These are phyloP conservation scores for Notamacropus eugenii DNA, from an alignment of 2,797 vertebrate genomes.

Conservation along the genomic window DNA sequence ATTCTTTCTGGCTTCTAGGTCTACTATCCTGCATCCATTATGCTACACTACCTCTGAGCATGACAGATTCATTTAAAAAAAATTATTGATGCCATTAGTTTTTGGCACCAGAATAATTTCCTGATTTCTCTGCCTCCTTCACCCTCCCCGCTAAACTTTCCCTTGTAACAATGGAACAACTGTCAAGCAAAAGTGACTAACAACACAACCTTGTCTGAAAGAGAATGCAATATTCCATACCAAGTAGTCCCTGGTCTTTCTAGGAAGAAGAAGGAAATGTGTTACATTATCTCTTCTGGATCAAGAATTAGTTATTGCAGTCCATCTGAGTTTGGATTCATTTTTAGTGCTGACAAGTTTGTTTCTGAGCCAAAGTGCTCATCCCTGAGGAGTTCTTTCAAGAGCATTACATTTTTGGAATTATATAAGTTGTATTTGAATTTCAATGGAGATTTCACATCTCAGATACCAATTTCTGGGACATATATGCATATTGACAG, in stretches of 20 bases:
- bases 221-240: neutral
- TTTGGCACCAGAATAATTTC: neutral
- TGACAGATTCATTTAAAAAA: neutral
- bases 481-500: neutral
- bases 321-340: neutral
- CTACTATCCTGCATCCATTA: neutral
- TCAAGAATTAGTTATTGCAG: neutral
- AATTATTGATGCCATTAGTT: neutral
- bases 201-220: neutral
- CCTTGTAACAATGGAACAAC: neutral
- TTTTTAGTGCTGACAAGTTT: neutral
- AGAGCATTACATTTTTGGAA: conserved; percentile 42
- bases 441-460: conserved; percentile 27
- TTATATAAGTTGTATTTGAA: neutral
- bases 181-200: neutral
- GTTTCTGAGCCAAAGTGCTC: conserved; percentile 33
- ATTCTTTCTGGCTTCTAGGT: neutral
- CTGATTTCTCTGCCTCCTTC: neutral
- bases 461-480: rapidly evolving
- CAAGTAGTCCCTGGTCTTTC: neutral
- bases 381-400: conserved; percentile 35
- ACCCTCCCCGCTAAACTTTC: neutral
- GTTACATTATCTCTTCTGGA: neutral
- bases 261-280: neutral
- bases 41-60: neutral